These are phyloP conservation scores for Leptinotarsa lineolata DNA, from an alignment of 1,140 invertebrate species.

Conservation along the genomic window DNA sequence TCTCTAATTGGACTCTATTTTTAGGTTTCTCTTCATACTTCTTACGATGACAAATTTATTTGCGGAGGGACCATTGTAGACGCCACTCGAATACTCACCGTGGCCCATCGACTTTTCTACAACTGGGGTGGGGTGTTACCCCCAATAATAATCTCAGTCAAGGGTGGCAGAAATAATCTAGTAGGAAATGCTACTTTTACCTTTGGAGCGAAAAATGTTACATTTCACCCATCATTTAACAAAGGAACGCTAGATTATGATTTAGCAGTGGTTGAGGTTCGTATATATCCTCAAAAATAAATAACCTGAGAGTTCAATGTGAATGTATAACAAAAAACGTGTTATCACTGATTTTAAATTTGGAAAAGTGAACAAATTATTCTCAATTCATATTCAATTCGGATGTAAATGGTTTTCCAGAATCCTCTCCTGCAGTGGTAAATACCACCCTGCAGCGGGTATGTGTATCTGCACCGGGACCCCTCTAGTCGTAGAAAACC, in stretches of 20 bases:
- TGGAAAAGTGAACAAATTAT: too few species aligned
- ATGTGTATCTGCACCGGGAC: too few species aligned
- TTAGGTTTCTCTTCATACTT: conserved; percentile 14
- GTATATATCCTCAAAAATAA: background rate
- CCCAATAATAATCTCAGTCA: conserved; percentile 16
- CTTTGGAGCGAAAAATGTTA: conserved; percentile 13
- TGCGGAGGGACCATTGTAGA: conserved; percentile 16
- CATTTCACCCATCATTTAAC: conserved; percentile 14
- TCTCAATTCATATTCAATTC: too few species aligned
- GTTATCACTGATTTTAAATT: too few species aligned
- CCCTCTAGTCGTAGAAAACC: too few species aligned
- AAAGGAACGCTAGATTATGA: conserved; percentile 13
- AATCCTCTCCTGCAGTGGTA: too few species aligned
- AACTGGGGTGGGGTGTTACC: conserved; percentile 25
- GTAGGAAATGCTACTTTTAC: background rate
- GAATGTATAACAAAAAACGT: too few species aligned
- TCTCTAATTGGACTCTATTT: background rate
- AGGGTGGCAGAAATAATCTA: conserved; percentile 5
- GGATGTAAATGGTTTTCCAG: too few species aligned
- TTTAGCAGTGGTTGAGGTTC: conserved; percentile 19
- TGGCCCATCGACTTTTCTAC: conserved; percentile 16
- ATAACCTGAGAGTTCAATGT: too few species aligned
- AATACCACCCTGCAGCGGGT: too few species aligned
- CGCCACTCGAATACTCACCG: conserved; percentile 1
- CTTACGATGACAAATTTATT: conserved; percentile 17